These are phyloP conservation scores for Platypus cylindrus DNA, from an alignment of 2,888 invertebrate genomes.

Conservation along the genomic window DNA sequence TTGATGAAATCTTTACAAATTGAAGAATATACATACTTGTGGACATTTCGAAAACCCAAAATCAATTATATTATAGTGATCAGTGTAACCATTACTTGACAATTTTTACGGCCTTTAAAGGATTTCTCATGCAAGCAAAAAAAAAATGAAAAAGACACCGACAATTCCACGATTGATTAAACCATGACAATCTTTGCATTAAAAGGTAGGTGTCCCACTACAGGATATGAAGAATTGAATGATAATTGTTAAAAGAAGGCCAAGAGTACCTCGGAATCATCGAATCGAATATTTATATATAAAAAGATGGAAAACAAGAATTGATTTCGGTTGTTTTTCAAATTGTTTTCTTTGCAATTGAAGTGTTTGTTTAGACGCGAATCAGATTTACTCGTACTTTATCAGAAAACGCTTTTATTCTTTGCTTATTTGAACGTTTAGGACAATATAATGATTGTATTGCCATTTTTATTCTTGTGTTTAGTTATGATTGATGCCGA, in stretches of 20 bases:
- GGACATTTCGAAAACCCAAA: neutral
- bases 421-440: neutral
- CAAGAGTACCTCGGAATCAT: constrained; percentile 12
- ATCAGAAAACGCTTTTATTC: neutral
- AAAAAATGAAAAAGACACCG: too few relatives aligned
- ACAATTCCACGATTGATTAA: constrained; percentile 12
- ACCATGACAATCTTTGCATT: constrained; percentile 15
- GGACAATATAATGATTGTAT: neutral
- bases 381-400: neutral
- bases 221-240: constrained; percentile 12
- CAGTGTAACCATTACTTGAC: constrained; percentile 12
- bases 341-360: too few relatives aligned
- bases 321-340: constrained; percentile 10
- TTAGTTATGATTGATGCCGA: constrained; percentile 2
- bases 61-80: too few relatives aligned
- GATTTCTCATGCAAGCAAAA: too few relatives aligned
- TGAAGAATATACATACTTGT: neutral
- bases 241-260: constrained; percentile 15
- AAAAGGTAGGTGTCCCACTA: too few relatives aligned
- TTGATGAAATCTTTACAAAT: too few relatives aligned
- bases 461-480: constrained; percentile 5
- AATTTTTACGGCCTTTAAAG: constrained; percentile 12
- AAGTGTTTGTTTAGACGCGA: too few relatives aligned
- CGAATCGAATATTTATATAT: too few relatives aligned
- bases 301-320: constrained; percentile 10